phyloP scores from a whole-genome alignment of 2,113 vertebrate species.

The Toxotes jaculatrix region DNA sequence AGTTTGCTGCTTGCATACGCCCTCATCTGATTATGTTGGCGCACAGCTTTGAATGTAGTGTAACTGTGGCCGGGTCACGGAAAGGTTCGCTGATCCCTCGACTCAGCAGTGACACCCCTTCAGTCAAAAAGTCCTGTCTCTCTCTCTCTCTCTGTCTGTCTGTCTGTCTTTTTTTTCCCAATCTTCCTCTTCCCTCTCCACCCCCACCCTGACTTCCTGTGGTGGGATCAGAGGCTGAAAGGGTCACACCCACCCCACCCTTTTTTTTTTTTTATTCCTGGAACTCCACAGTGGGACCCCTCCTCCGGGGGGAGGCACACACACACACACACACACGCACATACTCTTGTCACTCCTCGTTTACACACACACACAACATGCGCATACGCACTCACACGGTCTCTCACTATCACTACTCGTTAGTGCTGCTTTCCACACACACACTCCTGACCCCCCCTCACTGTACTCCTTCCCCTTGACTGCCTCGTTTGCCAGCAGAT shows the following conservation, averaged over 20 bases:
- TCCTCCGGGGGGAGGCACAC: neutral
- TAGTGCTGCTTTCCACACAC: constrained; percentile 59
- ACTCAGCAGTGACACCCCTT: neutral
- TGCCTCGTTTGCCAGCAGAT: constrained; percentile 57
- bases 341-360: constrained; percentile 56
- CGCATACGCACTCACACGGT: constrained; percentile 28
- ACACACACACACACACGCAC: constrained; percentile 33
- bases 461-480: constrained; percentile 23
- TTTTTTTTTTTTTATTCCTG: constrained; percentile 79
- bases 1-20: neutral
- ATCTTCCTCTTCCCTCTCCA: constrained; percentile 30
- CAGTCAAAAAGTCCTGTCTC: neutral
- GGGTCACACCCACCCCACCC: constrained; percentile 85
- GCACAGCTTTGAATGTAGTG: neutral
- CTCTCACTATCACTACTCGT: constrained; percentile 49
- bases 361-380: constrained; percentile 46
- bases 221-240: constrained; percentile 70
- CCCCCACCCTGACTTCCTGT: constrained; percentile 80
- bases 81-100: constrained; percentile 1
- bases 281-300: constrained; percentile 70
- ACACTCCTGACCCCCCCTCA: constrained; percentile 10
- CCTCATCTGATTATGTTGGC: neutral
- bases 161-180: neutral
- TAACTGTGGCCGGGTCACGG: neutral
- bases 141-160: neutral